phyloP scores from a whole-genome alignment of 2,797 vertebrate species.

The Mallotus villosus region DNA sequence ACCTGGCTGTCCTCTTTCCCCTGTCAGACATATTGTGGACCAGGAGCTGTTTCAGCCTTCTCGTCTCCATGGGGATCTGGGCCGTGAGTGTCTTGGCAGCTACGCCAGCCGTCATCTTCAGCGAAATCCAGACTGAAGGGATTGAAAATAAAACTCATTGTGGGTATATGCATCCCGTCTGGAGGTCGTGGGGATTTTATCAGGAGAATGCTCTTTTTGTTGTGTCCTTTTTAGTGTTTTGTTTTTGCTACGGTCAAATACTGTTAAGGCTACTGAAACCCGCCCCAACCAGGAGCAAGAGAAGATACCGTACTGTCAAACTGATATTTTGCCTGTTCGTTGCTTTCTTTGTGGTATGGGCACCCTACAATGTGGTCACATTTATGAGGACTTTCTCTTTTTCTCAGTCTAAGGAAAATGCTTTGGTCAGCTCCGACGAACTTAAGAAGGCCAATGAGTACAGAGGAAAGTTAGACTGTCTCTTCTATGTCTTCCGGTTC shows the following conservation, averaged over 20 bases:
- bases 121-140: slow-evolving; percentile 15
- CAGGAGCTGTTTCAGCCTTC: slow-evolving; percentile 52
- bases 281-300: slow-evolving; percentile 75
- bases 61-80: slow-evolving; percentile 76
- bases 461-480: slow-evolving; percentile 47
- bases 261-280: slow-evolving; percentile 76
- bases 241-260: slow-evolving; percentile 86
- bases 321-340: slow-evolving; percentile 86
- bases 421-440: no score
- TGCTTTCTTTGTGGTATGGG: slow-evolving; percentile 90
- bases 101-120: slow-evolving; percentile 72
- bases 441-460: background rate
- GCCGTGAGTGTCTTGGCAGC: slow-evolving; percentile 70
- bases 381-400: slow-evolving; percentile 67
- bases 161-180: slow-evolving; percentile 65
- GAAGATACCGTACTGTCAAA: slow-evolving; percentile 72
- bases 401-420: background rate
- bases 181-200: slow-evolving; percentile 71
- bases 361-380: slow-evolving; percentile 84
- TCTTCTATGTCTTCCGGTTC: slow-evolving; percentile 72
- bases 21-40: slow-evolving; percentile 74
- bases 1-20: slow-evolving; percentile 82
- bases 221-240: slow-evolving; percentile 72
- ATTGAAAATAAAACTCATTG: rapidly evolving
- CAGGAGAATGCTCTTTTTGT: slow-evolving; percentile 84